Evolutionary conservation across 2,888 invertebrate species (phyloP).

Genomic region (Nymphalis polychloros): DNA sequence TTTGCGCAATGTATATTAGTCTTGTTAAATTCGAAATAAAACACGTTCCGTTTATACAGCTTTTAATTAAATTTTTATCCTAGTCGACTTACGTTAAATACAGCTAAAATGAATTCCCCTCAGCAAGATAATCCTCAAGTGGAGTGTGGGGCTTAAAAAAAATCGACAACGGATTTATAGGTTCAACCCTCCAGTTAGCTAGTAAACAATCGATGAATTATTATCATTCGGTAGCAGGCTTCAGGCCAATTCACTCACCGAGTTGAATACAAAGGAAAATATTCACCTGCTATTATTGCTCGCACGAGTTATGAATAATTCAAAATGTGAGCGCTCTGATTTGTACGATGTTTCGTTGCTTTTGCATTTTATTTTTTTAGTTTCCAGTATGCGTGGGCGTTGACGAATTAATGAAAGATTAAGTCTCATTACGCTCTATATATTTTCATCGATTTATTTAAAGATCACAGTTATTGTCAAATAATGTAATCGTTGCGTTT

Average conservation of each 20-base stretch:
- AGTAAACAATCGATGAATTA: constrained; percentile 78
- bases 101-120: constrained; percentile 23
- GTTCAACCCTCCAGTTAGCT: constrained; percentile 46
- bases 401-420: background rate
- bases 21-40: background rate
- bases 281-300: constrained; percentile 71
- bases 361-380: constrained; percentile 2
- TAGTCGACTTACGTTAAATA: constrained; percentile 8
- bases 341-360: constrained; percentile 18
- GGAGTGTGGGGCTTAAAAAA: constrained; percentile 30
- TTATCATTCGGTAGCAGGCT: constrained; percentile 72
- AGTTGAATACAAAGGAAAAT: constrained; percentile 59
- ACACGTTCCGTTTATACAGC: background rate
- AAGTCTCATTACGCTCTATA: background rate
- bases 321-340: constrained; percentile 50
- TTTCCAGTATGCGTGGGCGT: background rate
- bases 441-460: too few species aligned
- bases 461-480: too few species aligned
- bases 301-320: constrained; percentile 69
- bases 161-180: constrained; percentile 36
- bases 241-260: constrained; percentile 53
- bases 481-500: too few species aligned
- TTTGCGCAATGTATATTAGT: too few species aligned
- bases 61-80: constrained; percentile 5
- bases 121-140: constrained; percentile 26